These are phyloP conservation scores for Myioborus melanocephalus DNA, from an alignment of 2,797 vertebrate species.

Conservation along the genomic window DNA sequence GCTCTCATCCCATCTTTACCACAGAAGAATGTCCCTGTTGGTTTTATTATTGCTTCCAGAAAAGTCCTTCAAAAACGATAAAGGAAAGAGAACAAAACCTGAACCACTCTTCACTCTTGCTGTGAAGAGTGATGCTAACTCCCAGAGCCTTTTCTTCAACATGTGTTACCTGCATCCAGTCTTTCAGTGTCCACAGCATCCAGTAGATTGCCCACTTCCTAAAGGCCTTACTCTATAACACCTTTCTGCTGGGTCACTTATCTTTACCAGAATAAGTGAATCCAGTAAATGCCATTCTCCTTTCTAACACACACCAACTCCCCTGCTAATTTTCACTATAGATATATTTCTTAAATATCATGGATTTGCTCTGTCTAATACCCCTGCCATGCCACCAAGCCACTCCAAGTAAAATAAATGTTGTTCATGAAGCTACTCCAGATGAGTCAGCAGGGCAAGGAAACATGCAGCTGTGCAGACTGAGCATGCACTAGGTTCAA, in stretches of 20 bases:
- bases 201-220: background rate
- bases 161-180: background rate
- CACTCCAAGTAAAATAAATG: background rate
- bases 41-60: background rate
- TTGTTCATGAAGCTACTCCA: background rate
- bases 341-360: background rate
- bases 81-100: background rate
- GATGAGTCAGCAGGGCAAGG: background rate
- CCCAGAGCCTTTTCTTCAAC: background rate
- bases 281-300: background rate
- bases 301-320: background rate
- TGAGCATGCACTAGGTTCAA: background rate
- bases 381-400: background rate
- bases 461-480: background rate
- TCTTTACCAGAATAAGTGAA: background rate
- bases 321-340: background rate
- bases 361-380: background rate
- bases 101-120: background rate
- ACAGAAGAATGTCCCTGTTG: rapidly evolving
- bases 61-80: background rate
- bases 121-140: background rate
- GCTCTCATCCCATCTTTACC: background rate
- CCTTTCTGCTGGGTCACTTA: background rate
- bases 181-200: background rate
- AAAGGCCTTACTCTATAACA: background rate